Conservation (phyloP, 2,113 vertebrate species). For the Cheirogaleus medius region DNA sequence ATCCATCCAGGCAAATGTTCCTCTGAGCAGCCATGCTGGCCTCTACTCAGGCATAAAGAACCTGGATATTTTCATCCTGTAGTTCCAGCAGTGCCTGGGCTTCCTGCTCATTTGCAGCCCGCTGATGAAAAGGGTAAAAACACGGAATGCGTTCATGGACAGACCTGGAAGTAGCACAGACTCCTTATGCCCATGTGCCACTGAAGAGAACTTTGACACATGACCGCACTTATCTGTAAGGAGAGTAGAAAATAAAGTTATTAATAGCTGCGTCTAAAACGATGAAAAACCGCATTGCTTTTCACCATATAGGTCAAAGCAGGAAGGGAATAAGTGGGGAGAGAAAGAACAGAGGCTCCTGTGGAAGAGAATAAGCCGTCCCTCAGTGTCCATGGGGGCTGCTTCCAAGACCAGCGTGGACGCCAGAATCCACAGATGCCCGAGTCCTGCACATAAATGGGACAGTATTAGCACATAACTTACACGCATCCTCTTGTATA, state of each 20-base stretch:
- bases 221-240: background rate
- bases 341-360: background rate
- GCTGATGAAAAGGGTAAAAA: background rate
- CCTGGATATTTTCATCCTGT: background rate
- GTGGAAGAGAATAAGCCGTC: too few relatives aligned
- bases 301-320: background rate
- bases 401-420: background rate
- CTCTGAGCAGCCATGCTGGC: fast-evolving
- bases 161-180: too few relatives aligned
- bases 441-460: background rate
- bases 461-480: too few relatives aligned
- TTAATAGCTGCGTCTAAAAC: too few relatives aligned
- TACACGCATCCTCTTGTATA: too few relatives aligned
- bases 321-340: background rate
- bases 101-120: background rate
- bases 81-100: too few relatives aligned
- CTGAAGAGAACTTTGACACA: background rate
- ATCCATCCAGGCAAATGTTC: too few relatives aligned
- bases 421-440: too few relatives aligned
- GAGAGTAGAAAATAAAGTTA: background rate
- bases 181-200: background rate
- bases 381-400: too few relatives aligned
- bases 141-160: too few relatives aligned
- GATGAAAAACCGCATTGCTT: background rate
- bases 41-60: background rate